Conservation (phyloP, 1,140 invertebrate genomes). For the Drosophila bocki region DNA sequence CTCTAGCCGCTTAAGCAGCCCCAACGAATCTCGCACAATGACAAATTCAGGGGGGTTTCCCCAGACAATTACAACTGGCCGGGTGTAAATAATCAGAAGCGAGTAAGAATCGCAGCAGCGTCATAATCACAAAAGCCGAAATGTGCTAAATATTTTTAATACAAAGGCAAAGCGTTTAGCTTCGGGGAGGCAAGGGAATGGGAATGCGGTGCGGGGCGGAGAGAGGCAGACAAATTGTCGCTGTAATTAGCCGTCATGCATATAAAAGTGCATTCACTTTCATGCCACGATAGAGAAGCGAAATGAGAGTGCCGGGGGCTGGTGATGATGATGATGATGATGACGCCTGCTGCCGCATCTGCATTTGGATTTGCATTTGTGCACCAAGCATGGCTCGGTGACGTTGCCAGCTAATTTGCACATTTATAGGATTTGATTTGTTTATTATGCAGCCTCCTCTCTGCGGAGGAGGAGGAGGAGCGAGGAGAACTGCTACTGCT, state of each 20-base stretch:
- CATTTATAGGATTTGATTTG: conserved; percentile 81
- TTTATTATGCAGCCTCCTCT: conserved; percentile 69
- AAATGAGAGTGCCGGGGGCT: conserved; percentile 21
- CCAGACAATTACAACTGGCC: conserved; percentile 33
- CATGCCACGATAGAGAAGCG: conserved; percentile 65
- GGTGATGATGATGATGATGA: conserved; percentile 37
- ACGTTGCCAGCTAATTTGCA: conserved; percentile 75
- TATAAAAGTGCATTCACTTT: conserved; percentile 83
- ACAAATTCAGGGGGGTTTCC: conserved; percentile 49
- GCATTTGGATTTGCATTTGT: conserved; percentile 38
- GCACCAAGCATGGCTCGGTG: conserved; percentile 51
- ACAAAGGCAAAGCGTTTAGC: conserved; percentile 70
- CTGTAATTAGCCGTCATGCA: conserved; percentile 79
- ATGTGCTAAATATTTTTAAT: conserved; percentile 65
- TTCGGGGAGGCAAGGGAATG: conserved; percentile 41
- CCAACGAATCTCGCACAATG: conserved; percentile 26
- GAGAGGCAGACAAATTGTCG: conserved; percentile 75
- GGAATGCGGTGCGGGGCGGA: not conserved
- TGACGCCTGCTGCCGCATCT: conserved; percentile 43
- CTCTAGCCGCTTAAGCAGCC: conserved; percentile 2
- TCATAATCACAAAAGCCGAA: conserved; percentile 61
- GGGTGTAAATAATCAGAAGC: conserved; percentile 22
- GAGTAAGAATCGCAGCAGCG: conserved; percentile 40
- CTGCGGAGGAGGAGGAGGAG: not conserved
- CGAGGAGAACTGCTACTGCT: conserved; percentile 28